Conservation (phyloP, 1,140 invertebrate species). For the Brachionus rubens region DNA sequence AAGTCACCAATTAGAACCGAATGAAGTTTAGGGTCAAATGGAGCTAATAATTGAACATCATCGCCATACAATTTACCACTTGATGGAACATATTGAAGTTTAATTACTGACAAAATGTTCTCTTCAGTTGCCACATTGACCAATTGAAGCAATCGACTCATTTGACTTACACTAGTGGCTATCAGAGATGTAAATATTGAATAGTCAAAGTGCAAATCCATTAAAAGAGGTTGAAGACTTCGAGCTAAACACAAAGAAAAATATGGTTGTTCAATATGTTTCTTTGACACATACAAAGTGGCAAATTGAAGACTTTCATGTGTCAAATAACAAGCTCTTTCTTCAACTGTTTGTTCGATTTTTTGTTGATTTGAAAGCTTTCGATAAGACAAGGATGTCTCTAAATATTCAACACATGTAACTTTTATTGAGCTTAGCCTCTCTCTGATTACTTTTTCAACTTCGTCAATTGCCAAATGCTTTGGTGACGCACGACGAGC, state of each 20-base stretch:
- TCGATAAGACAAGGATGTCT: conserved; percentile 33
- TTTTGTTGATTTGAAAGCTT: conserved; percentile 33
- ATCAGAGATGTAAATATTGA: conserved; percentile 24
- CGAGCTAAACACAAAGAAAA: conserved; percentile 41
- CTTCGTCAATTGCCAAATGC: conserved; percentile 33
- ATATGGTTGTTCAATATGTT: conserved; percentile 46
- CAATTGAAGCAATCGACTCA: conserved; percentile 29
- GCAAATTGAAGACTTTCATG: conserved; percentile 15
- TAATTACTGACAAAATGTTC: conserved; percentile 45
- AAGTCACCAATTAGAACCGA: conserved; percentile 29
- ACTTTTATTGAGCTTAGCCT: conserved; percentile 24
- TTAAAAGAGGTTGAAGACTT: background rate
- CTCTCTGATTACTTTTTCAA: conserved; percentile 39
- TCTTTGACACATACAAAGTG: conserved; percentile 37
- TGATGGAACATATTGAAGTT: conserved; percentile 43
- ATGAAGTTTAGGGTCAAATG: conserved; percentile 7
- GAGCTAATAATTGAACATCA: conserved; percentile 20
- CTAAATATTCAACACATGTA: conserved; percentile 39
- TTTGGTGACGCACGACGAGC: conserved; percentile 16
- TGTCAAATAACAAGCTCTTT: conserved; percentile 44
- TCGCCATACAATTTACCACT: conserved; percentile 44
- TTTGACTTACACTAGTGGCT: conserved; percentile 14
- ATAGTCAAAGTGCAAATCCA: conserved; percentile 31
- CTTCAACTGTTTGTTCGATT: conserved; percentile 45
- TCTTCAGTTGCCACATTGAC: conserved; percentile 45